A percentile compares a stretch with the other conserved stretches of the same genome.
phyloP scores from a whole-genome alignment of 2,888 invertebrate genomes.

The Rhogogaster chlorosoma region DNA sequence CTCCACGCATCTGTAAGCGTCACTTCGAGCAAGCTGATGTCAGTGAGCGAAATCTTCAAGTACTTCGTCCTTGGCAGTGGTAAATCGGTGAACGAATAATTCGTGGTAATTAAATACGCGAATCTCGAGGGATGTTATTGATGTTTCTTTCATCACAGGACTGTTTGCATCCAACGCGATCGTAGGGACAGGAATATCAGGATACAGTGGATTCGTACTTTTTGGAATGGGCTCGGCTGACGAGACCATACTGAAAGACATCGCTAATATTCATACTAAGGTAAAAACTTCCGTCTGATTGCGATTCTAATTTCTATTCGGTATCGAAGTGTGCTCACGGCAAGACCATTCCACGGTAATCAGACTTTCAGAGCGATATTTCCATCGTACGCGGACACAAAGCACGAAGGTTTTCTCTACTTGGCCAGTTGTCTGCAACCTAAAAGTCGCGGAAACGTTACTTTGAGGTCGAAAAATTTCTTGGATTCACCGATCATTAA shows the following conservation, averaged over 20 bases:
- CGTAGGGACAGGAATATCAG: conserved; percentile 80
- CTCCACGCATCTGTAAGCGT: conserved; percentile 81
- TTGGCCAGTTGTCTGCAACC: conserved; percentile 86
- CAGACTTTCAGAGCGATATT: conserved; percentile 84
- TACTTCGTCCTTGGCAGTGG: conserved; percentile 81
- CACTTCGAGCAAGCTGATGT: conserved; percentile 82
- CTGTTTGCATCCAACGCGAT: conserved; percentile 83
- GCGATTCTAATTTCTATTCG: conserved; percentile 32
- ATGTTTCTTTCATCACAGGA: conserved; percentile 73
- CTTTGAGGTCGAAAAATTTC: conserved; percentile 81
- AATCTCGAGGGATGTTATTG: conserved; percentile 62
- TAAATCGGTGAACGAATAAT: conserved; percentile 65
- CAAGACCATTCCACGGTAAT: conserved; percentile 16
- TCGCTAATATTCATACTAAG: conserved; percentile 84
- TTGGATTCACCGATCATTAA: conserved; percentile 84
- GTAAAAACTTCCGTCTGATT: conserved; percentile 72
- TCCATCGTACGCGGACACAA: conserved; percentile 82
- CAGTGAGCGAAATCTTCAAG: conserved; percentile 79
- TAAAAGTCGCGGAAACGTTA: conserved; percentile 84
- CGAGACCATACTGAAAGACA: conserved; percentile 82
- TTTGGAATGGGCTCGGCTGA: conserved; percentile 86
- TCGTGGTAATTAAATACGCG: conserved; percentile 58
- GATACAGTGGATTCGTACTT: conserved; percentile 80
- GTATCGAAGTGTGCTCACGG: neutral
- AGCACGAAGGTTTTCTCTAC: conserved; percentile 85